These are phyloP conservation scores for Thelaira solivaga DNA, from an alignment of 2,888 invertebrate species.

Conservation along the genomic window DNA sequence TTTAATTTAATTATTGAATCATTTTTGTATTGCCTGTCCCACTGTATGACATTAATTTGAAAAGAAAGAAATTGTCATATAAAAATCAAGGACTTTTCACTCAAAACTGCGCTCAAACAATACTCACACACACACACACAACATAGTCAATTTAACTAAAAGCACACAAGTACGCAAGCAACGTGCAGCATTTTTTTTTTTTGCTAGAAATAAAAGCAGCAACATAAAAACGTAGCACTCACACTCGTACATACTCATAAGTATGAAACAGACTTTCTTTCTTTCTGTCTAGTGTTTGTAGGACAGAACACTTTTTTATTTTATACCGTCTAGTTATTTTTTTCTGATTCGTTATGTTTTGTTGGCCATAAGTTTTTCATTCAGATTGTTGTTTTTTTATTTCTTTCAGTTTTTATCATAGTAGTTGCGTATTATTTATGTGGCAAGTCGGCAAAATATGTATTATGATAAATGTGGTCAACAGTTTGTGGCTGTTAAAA, in stretches of 20 bases:
- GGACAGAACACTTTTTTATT: conserved; percentile 1
- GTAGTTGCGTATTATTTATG: not conserved
- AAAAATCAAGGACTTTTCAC: conserved; percentile 54
- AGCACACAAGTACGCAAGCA: conserved; percentile 6
- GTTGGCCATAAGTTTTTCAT: not conserved
- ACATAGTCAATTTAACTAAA: conserved; percentile 35
- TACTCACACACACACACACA: not conserved
- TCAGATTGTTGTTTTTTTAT: too few species aligned
- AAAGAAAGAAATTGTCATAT: conserved; percentile 20
- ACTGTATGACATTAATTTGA: not conserved
- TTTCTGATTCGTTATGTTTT: not conserved
- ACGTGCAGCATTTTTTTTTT: not conserved
- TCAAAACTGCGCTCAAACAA: conserved; percentile 40
- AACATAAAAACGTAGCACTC: too few species aligned
- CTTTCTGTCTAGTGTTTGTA: not conserved
- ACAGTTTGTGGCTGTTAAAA: conserved; percentile 47
- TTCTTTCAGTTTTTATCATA: not conserved
- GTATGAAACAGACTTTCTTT: too few species aligned
- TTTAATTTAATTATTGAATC: too few species aligned
- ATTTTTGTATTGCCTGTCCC: not conserved
- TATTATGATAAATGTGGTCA: conserved; percentile 51
- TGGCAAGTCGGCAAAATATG: not conserved
- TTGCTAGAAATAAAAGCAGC: not conserved
- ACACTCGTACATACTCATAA: too few species aligned
- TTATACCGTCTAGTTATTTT: conserved; percentile 25